phyloP scores from a whole-genome alignment of 2,888 invertebrate species.

The Orthonychiurus folsomi region DNA sequence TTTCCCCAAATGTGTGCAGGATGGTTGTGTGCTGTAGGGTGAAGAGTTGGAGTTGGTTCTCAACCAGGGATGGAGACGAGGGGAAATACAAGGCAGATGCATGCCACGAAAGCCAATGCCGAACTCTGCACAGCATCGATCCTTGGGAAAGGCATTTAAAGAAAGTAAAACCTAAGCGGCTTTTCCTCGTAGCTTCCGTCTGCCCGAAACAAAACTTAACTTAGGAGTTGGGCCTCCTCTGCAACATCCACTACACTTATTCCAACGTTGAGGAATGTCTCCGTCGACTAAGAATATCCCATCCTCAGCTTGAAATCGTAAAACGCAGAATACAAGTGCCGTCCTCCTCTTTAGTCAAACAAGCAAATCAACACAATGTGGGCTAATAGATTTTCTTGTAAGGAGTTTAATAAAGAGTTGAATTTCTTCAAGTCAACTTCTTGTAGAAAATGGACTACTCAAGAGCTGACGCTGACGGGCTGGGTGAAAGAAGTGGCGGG shows the following conservation, averaged over 20 bases:
- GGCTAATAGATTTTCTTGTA: not conserved
- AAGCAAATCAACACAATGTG: not conserved
- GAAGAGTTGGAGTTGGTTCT: not conserved
- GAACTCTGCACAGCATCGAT: not conserved
- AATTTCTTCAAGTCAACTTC: not conserved
- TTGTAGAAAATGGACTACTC: not conserved
- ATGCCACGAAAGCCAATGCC: too few relatives aligned
- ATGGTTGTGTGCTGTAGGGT: not conserved
- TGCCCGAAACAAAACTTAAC: not conserved
- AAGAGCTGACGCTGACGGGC: not conserved
- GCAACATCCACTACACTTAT: not conserved
- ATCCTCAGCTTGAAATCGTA: too few relatives aligned
- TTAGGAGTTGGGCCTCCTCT: too few relatives aligned
- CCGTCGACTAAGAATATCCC: too few relatives aligned
- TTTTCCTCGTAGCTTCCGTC: not conserved
- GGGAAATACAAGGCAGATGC: slow-evolving; percentile 6
- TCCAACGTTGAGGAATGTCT: too few relatives aligned
- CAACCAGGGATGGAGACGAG: slow-evolving; percentile 9
- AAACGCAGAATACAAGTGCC: too few relatives aligned
- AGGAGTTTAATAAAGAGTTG: not conserved
- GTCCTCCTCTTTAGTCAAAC: not conserved
- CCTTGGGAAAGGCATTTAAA: not conserved
- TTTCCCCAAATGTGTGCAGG: too few relatives aligned
- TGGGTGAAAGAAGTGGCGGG: too few relatives aligned
- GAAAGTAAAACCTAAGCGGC: not conserved